Base-by-base conservation (phyloP, 1,140 invertebrate species). In the Coelopa frigida region DNA sequence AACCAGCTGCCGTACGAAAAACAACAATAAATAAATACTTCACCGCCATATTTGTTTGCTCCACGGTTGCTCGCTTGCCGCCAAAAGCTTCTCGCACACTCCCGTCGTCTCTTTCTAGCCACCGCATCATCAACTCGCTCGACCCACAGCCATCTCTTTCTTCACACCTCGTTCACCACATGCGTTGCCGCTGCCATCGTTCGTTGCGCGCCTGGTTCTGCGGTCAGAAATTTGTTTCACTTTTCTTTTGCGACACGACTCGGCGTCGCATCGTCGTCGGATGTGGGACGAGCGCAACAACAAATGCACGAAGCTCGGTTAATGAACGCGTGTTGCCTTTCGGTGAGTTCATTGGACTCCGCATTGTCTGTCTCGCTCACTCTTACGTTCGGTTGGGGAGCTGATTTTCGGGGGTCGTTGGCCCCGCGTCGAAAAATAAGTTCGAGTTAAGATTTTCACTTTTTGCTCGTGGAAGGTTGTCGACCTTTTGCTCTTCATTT, bases 141-240 rank as follows among this genome's bases (percentile, higher is more conserved):
- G 32, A 22, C 6, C 27, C 20, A 29, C 40, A 18, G 32, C 27
- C 40, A 29, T 20, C 40, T 8, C 35, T 4, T 10, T n/a, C n/a
- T n/a, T n/a, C n/a, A n/a, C n/a, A n/a, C n/a, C n/a, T n/a, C n/a
- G n/a, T n/a, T n/a, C 21, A 12, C 23, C 27, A 27, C 11, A 8
- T 20, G 23, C 12, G 29, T 10, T 24, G n/a, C 7, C 27, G 7
- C n/a, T 29, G 7, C 27, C 7, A n/a, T 29, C n/a, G 32, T 23
- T 46, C 49, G 7, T 39, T 52, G 42, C 26, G 12, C 38, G 46
- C 50, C 50, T 52, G 32, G 36, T 43, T 37, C 31, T 23, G 6
- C 31, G 38, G 33, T 45, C 46, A 52, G 50, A 49, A 44, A 52
- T 49, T 48, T 52, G 50, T 52, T 52, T 52, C 50, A 52, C 50